Percentiles rank a stretch among this genome's conserved stretches.
phyloP scores from a whole-genome alignment of 2,888 invertebrate species.

The Pyrrhia umbra region DNA sequence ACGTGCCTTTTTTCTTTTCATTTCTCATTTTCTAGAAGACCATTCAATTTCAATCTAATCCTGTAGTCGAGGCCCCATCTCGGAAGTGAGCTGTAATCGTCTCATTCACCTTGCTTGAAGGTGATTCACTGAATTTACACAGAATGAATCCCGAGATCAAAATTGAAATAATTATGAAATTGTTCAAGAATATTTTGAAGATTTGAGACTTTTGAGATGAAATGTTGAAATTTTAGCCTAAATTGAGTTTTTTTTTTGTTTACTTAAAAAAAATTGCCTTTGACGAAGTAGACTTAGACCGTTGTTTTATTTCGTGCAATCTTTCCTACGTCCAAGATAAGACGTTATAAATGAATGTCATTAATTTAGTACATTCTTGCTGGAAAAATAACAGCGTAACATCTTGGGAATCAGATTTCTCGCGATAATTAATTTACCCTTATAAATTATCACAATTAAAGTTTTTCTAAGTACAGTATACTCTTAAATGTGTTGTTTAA shows the following conservation, averaged over 20 bases:
- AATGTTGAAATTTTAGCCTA: conserved; percentile 1
- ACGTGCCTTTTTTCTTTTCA: conserved; percentile 42
- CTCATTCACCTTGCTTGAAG: conserved; percentile 68
- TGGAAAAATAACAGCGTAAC: conserved; percentile 27
- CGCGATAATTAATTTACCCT: conserved; percentile 28
- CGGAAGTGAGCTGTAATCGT: conserved; percentile 76
- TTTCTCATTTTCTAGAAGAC: conserved; percentile 70
- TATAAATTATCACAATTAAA: conserved; percentile 12
- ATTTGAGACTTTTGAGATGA: conserved; percentile 15
- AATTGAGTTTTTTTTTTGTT: background rate
- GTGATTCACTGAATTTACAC: conserved; percentile 67
- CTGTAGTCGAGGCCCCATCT: conserved; percentile 68
- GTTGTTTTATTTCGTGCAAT: conserved; percentile 31
- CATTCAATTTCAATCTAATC: conserved; percentile 85
- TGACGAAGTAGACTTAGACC: background rate
- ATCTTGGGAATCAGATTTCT: conserved; percentile 34
- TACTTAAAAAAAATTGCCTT: background rate
- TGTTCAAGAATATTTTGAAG: conserved; percentile 33
- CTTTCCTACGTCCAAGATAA: conserved; percentile 26
- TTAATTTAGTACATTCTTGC: conserved; percentile 42
- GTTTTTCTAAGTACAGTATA: background rate
- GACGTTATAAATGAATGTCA: conserved; percentile 37
- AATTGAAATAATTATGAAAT: conserved; percentile 62
- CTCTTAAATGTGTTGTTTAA: background rate
- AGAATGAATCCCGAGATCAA: conserved; percentile 66